phyloP scores from a whole-genome alignment of 92 coral and sea anemone species.

The Chrysogorgia sp. region DNA sequence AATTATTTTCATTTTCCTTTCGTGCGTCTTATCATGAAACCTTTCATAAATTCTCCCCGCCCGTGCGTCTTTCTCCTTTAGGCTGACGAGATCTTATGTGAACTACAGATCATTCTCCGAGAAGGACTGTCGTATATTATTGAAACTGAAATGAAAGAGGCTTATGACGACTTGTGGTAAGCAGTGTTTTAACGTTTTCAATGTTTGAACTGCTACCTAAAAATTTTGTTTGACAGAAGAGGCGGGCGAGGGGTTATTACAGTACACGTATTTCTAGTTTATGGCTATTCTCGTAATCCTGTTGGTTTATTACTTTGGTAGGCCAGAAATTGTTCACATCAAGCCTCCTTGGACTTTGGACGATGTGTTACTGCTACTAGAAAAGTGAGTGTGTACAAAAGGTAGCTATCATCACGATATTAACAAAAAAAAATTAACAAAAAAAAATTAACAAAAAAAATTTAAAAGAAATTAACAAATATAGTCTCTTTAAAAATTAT shows the following conservation, averaged over 20 bases:
- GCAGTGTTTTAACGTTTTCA: constrained; percentile 2
- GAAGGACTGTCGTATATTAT: constrained; percentile 91
- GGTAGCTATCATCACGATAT: background rate
- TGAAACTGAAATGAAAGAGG: constrained; percentile 94
- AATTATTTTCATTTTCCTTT: background rate
- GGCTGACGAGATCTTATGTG: constrained; percentile 98
- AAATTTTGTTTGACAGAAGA: background rate
- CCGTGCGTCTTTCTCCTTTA: constrained; percentile 10
- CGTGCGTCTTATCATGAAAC: background rate
- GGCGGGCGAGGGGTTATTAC: no score
- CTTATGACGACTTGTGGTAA: constrained; percentile 95
- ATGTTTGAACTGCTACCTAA: background rate
- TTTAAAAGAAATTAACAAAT: no score
- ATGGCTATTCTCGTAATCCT: no score
- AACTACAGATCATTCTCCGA: constrained; percentile 87
- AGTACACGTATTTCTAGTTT: no score
- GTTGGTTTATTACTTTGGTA: constrained; percentile 13
- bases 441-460: no score
- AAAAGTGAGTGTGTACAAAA: constrained; percentile 67
- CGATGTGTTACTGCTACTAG: constrained; percentile 78
- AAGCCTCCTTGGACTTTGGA: constrained; percentile 97
- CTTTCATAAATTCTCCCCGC: background rate
- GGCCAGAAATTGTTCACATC: constrained; percentile 79
- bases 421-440: no score
- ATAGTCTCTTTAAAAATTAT: no score